Evolutionary conservation across 53 echinoderm and acorn worm species (phyloP).

Genomic region (Echinometra lucunter): DNA sequence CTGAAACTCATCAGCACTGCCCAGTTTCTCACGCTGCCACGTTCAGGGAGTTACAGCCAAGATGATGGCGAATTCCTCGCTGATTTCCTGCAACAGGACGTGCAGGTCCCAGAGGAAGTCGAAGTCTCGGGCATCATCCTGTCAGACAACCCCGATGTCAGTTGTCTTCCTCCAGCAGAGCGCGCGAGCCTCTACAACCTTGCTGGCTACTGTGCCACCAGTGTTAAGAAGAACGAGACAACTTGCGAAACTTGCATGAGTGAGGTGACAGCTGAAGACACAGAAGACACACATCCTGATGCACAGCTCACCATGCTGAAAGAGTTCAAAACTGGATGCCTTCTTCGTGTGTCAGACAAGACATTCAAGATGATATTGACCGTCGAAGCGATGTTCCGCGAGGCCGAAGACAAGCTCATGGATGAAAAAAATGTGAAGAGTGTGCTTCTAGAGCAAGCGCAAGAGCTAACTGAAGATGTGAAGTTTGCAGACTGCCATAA

Average conservation of each 20-base stretch:
- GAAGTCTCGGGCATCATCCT: slow-evolving; percentile 52
- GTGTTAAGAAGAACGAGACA: slow-evolving; percentile 63
- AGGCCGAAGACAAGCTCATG: slow-evolving; percentile 12
- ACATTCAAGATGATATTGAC: slow-evolving; percentile 52
- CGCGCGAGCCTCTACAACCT: slow-evolving; percentile 70
- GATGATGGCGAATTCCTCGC: slow-evolving; percentile 70
- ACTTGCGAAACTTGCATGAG: slow-evolving; percentile 61
- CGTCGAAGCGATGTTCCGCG: slow-evolving; percentile 48
- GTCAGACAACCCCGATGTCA: slow-evolving; percentile 38
- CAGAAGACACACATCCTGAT: slow-evolving; percentile 44
- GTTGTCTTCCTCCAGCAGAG: slow-evolving; percentile 65
- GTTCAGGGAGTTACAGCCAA: slow-evolving; percentile 54
- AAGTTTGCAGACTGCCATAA: slow-evolving; percentile 40
- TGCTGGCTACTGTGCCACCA: slow-evolving; percentile 74
- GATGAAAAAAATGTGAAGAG: slow-evolving; percentile 44
- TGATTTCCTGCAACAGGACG: slow-evolving; percentile 63
- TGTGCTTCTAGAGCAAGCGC: slow-evolving; percentile 38
- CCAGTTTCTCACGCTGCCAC: slow-evolving; percentile 78
- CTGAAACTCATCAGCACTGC: slow-evolving; percentile 75
- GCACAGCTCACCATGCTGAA: slow-evolving; percentile 58
- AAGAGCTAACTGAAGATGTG: slow-evolving; percentile 49
- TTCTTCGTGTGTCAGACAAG: slow-evolving; percentile 58
- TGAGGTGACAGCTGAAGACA: slow-evolving; percentile 53
- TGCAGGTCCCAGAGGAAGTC: slow-evolving; percentile 42
- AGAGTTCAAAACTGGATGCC: slow-evolving; percentile 54